Evolutionary conservation across 1,140 invertebrate genomes (phyloP).

Genomic region (Anthonomus grandis): DNA sequence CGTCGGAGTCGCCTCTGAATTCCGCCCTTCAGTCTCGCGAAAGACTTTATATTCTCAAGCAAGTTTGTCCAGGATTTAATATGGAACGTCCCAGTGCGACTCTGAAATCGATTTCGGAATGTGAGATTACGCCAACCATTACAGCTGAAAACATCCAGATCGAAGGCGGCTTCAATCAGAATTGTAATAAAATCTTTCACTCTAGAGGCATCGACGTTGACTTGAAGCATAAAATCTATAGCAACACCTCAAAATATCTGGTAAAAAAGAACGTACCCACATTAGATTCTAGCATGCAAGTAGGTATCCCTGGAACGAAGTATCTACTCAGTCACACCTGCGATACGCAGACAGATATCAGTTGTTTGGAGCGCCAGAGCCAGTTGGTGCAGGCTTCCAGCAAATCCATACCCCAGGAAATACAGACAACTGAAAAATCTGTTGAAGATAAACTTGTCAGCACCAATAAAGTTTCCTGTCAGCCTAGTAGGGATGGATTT

Average conservation of each 20-base stretch:
- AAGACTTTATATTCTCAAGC: slow-evolving; percentile 3
- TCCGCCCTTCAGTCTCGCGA: not conserved
- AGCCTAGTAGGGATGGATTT: not conserved
- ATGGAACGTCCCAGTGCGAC: not conserved
- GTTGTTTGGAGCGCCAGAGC: too few species aligned
- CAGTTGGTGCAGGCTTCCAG: not conserved
- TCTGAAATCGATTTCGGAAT: not conserved
- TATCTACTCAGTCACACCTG: not conserved
- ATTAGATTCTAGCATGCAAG: too few species aligned
- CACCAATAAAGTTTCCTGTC: not conserved
- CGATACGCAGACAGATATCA: not conserved
- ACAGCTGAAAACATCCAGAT: not conserved
- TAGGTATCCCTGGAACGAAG: too few species aligned
- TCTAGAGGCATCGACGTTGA: not conserved
- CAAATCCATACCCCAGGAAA: not conserved
- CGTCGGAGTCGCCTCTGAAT: not conserved
- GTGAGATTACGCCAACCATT: not conserved
- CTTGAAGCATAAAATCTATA: not conserved
- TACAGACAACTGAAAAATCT: not conserved
- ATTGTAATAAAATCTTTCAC: not conserved
- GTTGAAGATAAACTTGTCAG: slow-evolving; percentile 1
- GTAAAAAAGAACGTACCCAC: too few species aligned
- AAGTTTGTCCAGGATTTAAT: slow-evolving; percentile 2
- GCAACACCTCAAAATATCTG: too few species aligned
- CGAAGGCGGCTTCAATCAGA: not conserved